A percentile compares a stretch with the other conserved stretches of the same genome.
These are phyloP conservation scores for Palaemon carinicauda DNA, from an alignment of 1,140 invertebrate genomes.

Conservation along the genomic window DNA sequence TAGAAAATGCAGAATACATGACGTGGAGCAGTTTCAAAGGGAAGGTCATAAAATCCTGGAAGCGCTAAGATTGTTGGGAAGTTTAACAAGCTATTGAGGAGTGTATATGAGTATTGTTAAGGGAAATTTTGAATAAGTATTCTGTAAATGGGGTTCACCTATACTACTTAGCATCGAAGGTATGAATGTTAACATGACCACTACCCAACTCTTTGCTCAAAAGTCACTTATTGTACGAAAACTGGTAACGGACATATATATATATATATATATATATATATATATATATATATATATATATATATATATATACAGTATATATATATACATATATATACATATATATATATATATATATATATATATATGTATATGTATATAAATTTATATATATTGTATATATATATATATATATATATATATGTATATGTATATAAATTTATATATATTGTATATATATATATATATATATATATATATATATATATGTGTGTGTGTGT, in stretches of 20 bases:
- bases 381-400: background rate
- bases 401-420: background rate
- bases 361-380: background rate
- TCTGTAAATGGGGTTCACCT: no score
- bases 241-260: background rate
- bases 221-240: no score
- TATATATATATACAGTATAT: conserved; percentile 25
- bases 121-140: no score
- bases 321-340: background rate
- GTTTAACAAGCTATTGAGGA: no score
- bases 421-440: background rate
- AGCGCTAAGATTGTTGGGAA: no score
- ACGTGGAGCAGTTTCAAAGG: no score
- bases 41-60: no score
- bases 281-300: conserved; percentile 15
- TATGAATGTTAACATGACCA: background rate
- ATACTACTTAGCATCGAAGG: no score
- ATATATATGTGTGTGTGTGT: background rate
- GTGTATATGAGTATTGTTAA: no score
- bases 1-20: no score
- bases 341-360: background rate
- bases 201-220: background rate
- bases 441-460: background rate
- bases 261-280: conserved; percentile 20
- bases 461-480: background rate